Percentiles rank a stretch among this genome's conserved stretches.
These are phyloP conservation scores for Protonemura montana DNA, from an alignment of 2,888 invertebrate species.

Conservation along the genomic window DNA sequence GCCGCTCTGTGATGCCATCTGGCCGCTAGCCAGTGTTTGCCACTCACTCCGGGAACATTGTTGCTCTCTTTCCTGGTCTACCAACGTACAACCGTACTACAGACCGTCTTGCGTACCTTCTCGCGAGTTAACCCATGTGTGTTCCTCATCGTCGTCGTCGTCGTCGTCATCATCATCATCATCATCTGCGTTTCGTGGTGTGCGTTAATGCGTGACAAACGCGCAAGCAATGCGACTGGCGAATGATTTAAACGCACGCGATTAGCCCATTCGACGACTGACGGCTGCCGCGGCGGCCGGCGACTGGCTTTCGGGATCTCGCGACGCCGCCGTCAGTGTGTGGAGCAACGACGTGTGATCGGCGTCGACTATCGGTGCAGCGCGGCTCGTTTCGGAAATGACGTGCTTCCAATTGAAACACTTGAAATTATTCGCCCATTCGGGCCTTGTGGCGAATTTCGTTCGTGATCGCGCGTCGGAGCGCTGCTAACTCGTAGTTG, in stretches of 20 bases:
- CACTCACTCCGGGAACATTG: conserved; percentile 24
- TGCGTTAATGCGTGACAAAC: neutral
- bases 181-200: neutral
- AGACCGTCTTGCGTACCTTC: neutral
- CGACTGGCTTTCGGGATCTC: neutral
- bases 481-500: neutral
- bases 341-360: neutral
- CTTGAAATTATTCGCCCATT: neutral
- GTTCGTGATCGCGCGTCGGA: neutral
- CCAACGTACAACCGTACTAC: conserved; percentile 15
- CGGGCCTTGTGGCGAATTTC: neutral
- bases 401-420: neutral
- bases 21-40: conserved; percentile 23
- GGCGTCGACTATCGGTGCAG: neutral
- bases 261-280: neutral
- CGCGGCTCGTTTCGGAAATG: neutral
- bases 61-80: conserved; percentile 5
- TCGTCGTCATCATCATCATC: neutral
- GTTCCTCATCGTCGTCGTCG: neutral
- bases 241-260: conserved; percentile 9
- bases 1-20: conserved; percentile 14
- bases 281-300: neutral
- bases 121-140: neutral
- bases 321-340: neutral
- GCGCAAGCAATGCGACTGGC: neutral